Base-by-base conservation (phyloP, 2,888 invertebrate species). In the Dolichomitus sp. region DNA sequence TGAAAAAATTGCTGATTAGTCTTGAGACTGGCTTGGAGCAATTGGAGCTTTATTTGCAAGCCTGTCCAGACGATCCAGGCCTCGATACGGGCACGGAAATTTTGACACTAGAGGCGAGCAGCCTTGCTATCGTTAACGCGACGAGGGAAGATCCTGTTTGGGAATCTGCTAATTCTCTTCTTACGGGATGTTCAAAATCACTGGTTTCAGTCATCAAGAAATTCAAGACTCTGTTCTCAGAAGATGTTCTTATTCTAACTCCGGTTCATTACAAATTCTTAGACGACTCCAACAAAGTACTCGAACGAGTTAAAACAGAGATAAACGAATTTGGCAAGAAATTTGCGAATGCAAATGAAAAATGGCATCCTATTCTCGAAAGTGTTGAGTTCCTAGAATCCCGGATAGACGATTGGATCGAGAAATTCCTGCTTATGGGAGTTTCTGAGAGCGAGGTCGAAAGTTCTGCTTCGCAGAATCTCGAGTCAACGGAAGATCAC, bases 11-110 rank as follows among this genome's bases (percentile, higher is more conserved):
- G 72, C 93, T 95, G 80, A 94, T 95, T 1, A 94, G 95, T 73
- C 90, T 94, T 7, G 92, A 94, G 50, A 94, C 95, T 76, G 94
- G 96, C 11, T 93, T 97, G 30, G 96, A 96, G 85, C 98, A 98
- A 90, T 96, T 97, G 87, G 93, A 94, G 77, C 92, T 97, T 1
- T 93, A 97, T 23, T 90, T 98, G 0, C 95, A 96, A 88, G 95
- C 95, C 81, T 95, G 95, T 77, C 96, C 97, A 0, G 89, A 89
- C 9, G 92, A 94, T 84, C 87, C 86, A 23, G 85, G 86, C 9
- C 66, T 75, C 0, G 91, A 90, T n/a, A 61, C 59, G 0, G 80
- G 68, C 42, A 88, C 91, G 23, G 84, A 88, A 2, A 75, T 83
- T 14, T 91, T 92, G 4, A 87, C 81, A 4, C 79, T 93, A 3